phyloP scores from a whole-genome alignment of 2,113 vertebrate species.

The Dendrocopos noguchii region DNA sequence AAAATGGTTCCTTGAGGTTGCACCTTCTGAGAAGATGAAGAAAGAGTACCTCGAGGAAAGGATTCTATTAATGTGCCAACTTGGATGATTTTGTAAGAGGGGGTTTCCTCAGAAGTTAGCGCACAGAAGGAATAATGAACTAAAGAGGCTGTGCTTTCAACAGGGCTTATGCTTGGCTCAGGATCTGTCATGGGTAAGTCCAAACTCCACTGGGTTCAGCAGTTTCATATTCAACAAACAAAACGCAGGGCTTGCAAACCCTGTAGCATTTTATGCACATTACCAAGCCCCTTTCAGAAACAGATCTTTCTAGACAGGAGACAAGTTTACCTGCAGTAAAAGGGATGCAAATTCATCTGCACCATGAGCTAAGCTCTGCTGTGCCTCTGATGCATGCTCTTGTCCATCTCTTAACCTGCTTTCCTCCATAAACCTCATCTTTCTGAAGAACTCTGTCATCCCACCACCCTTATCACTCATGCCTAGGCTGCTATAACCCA shows the following conservation, averaged over 20 bases:
- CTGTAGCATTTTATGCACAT: not conserved
- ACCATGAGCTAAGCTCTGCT: not conserved
- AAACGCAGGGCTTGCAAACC: not conserved
- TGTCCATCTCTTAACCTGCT: not conserved
- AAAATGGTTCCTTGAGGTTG: not conserved
- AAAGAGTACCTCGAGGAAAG: conserved; percentile 34
- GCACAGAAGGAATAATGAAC: not conserved
- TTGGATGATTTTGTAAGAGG: not conserved
- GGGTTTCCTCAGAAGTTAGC: not conserved
- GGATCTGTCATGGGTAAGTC: not conserved
- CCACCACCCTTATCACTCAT: not conserved
- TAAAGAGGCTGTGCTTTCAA: not conserved
- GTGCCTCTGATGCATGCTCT: fast-evolving
- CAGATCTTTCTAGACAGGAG: not conserved
- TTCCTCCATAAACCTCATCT: not conserved
- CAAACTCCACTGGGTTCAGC: not conserved
- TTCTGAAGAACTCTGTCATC: not conserved
- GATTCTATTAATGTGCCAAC: not conserved
- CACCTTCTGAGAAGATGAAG: conserved; percentile 31
- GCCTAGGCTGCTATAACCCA: not conserved
- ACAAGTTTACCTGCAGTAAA: not conserved
- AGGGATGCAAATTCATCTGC: not conserved
- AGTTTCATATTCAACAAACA: not conserved
- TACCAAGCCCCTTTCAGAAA: not conserved
- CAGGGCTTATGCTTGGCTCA: not conserved